Evolutionary conservation across 2,888 invertebrate genomes (phyloP), one percentile per base, ranked within the genome.

Genomic region (Caenorhabditis drosophilae): DNA sequence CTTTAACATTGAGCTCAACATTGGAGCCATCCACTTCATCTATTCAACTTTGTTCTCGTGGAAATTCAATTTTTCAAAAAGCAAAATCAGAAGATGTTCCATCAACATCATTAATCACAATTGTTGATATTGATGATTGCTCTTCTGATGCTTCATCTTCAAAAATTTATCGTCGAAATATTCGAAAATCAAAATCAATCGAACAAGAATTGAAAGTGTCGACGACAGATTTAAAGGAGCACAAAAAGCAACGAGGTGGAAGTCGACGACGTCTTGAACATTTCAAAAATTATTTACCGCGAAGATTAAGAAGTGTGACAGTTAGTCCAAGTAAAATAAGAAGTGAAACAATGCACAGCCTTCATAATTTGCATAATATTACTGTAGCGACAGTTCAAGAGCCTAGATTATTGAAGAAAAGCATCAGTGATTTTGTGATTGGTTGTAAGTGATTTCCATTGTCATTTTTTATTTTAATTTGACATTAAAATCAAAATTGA

Each of bases 341-440:
- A 16, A 67, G 60, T n/a, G 67, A 67, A 46, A 67, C 67, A 11
- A 60, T 67, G 56, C 56, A 60, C 16, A 60, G 55, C 51, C 35
- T 67, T 4, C 60, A 67, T 36, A 61, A 60, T 22, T 27, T 67
- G 42, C 58, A 58, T 42, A 50, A 48, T 35, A 53, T 63, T 40
- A 55, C 59, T 6, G 59, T 60, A 15, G 59, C 59, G 1, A 51
- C 59, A 0, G 67, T 67, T n/a, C 50, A 26, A n/a, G 67, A 67
- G 42, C 67, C 67, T n/a, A 53, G 56, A 41, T 9, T 57, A 31
- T 44, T 67, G 46, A 67, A 60, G 46, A 67, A 67, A 50, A 67
- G 67, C 18, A 57, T 67, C 53, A 67, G 67, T 47, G 67, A 67
- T 18, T 67, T 60, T 40, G 57, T 67, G 15, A 67, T 67, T 38